phyloP scores from a whole-genome alignment of 2,797 vertebrate species.

The Oophaga sylvatica region DNA sequence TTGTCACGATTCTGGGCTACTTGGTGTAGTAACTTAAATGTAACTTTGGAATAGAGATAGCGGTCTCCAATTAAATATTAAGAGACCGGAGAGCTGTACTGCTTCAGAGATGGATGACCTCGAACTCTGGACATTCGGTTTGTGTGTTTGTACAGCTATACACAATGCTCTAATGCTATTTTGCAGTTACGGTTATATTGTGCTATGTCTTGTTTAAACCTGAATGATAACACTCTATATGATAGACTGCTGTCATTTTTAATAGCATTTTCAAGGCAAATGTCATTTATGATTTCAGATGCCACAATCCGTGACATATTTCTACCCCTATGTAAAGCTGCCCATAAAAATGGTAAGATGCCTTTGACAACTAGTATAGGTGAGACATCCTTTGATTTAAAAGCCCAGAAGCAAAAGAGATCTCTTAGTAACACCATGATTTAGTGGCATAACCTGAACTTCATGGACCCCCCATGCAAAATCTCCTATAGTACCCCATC shows the following conservation, averaged over 20 bases:
- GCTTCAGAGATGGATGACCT: slow-evolving; percentile 1
- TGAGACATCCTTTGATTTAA: background rate
- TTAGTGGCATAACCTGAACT: no score
- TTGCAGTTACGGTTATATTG: background rate
- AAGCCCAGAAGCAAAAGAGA: no score
- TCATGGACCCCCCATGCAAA: no score
- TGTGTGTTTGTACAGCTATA: background rate
- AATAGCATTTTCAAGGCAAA: background rate
- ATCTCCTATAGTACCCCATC: no score
- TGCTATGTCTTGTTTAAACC: background rate
- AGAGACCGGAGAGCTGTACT: background rate
- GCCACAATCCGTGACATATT: background rate
- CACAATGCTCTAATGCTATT: background rate
- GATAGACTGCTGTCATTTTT: background rate
- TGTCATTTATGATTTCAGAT: background rate
- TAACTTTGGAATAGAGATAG: slow-evolving; percentile 17
- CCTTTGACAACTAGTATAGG: background rate
- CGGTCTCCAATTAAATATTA: slow-evolving; percentile 14
- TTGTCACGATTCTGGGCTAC: background rate
- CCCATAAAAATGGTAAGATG: background rate
- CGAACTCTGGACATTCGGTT: background rate
- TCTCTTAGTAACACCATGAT: no score
- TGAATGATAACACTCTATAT: background rate
- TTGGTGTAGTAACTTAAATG: slow-evolving; percentile 11
- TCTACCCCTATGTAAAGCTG: background rate